Evolutionary conservation across 1,140 invertebrate genomes (phyloP), one percentile per base, ranked within the genome.

Genomic region (Saxidomus purpurata): DNA sequence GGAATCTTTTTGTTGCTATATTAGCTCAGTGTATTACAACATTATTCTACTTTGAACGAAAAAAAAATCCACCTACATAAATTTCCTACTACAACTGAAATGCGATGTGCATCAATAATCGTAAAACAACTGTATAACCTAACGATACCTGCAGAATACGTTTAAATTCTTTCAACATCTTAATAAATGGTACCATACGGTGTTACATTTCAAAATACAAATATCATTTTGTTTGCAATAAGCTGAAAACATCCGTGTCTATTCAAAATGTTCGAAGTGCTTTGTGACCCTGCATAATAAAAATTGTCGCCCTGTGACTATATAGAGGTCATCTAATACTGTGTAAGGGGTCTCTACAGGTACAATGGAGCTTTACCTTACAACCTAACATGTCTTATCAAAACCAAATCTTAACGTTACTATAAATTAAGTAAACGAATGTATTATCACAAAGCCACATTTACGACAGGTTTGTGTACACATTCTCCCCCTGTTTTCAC

Each of bases 161-260:
- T n/a, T n/a, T n/a, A n/a, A n/a, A n/a, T n/a, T n/a, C n/a, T n/a
- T n/a, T n/a, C n/a, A n/a, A n/a, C n/a, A n/a, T n/a, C n/a, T n/a
- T n/a, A n/a, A n/a, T n/a, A n/a, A n/a, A n/a, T n/a, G n/a, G n/a
- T n/a, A n/a, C n/a, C n/a, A n/a, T n/a, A n/a, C n/a, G n/a, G 22
- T 63, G 8, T 63, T 28, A 63, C 8, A 28, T 63, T 63, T 28
- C 59, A 63, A 63, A 63, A 63, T 63, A 28, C 25, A 63, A 63
- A 63, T 28, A 63, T 15, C 4, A 22, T 25, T 63, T 63, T 63
- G 59, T 63, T 63, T 55, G 15, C 2, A 67, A 61, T 31, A 71
- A 71, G n/a, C 19, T 36, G 67, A 71, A 71, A 67, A 67, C 31
- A 67, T 67, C 61, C 61, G 6, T 36, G 67, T 71, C 15, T 71